Evolutionary conservation across 2,888 invertebrate genomes (phyloP), one percentile per base, ranked within the genome.

Genomic region (Volucella bombylans): DNA sequence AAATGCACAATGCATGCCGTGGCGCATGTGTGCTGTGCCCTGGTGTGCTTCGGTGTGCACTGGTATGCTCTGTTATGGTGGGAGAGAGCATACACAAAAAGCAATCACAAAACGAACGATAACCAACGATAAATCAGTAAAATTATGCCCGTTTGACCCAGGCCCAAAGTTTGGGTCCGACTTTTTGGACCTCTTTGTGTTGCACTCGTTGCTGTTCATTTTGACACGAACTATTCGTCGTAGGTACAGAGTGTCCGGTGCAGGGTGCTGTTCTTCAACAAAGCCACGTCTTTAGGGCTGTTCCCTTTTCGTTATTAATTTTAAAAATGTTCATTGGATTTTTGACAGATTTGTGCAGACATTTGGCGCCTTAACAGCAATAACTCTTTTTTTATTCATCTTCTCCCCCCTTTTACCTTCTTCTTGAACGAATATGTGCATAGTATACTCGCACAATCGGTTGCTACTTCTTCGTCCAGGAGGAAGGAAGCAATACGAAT

Each of bases 341-440:
- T 88, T 88, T 87, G 88, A 88, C 88, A 88, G 88, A 88, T 88
- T 88, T 88, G 87, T 86, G 87, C 87, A 88, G 88, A 88, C 88
- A 87, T 88, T 88, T 88, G 88, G 88, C 88, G 88, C 88, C 88
- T 88, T 77, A 74, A 86, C 83, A 87, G 88, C 78, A 86, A 88
- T 88, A 87, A 88, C 86, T 88, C 87, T 87, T 87, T 72, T 80
- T 41, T 12, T 65, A 12, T 86, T 88, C 85, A 85, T 87, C 72
- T 86, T 85, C 64, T 31, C 38, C 23, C 49, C 15, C 50, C 47
- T 15, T 49, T 38, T 18, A 9, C 47, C 38, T 43, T 57, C 43
- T 39, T 49, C 78, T 77, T 62, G 68, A 54, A 77, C 68, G 65
- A 31, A 31, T 31, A 31, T 31, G 31, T 31, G 0, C 31, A 31